These are phyloP conservation scores for Fundulus diaphanus DNA, from an alignment of 2,797 vertebrate genomes.

Conservation along the genomic window DNA sequence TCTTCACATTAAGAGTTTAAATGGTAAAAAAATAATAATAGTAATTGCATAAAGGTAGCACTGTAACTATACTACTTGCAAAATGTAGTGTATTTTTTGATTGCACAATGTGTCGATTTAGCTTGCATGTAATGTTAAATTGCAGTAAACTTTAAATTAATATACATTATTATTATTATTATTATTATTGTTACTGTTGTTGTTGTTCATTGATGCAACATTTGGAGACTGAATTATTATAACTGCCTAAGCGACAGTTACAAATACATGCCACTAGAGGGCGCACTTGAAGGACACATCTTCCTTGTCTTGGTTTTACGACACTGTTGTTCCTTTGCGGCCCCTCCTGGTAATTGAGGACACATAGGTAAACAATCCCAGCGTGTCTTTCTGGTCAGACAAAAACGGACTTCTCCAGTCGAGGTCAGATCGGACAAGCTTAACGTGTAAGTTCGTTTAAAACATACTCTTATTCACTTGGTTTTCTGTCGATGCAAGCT, in stretches of 20 bases:
- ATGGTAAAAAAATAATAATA: no score
- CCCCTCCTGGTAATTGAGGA: not conserved
- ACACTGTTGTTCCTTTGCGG: conserved; percentile 55
- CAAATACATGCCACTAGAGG: conserved; percentile 42
- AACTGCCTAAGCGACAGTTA: not conserved
- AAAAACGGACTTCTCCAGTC: not conserved
- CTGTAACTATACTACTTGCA: no score
- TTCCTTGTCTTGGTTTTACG: conserved; percentile 48
- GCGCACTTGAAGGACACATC: not conserved
- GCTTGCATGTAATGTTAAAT: no score
- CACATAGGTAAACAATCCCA: conserved; percentile 52
- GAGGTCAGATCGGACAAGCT: conserved; percentile 9
- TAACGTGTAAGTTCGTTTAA: fast-evolving
- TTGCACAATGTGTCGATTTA: no score
- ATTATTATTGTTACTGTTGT: not conserved
- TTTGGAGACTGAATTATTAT: not conserved
- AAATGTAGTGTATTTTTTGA: no score
- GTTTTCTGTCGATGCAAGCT: not conserved
- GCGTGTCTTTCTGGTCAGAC: not conserved
- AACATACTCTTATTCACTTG: fast-evolving
- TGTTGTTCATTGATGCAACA: not conserved
- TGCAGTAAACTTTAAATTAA: no score
- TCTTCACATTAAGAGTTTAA: no score
- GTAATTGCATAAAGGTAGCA: no score
- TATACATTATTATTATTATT: not conserved